Percentiles rank a stretch among this genome's conserved stretches.
Evolutionary conservation across 1,140 invertebrate genomes (phyloP).

Genomic region (Mylabris phalerata): DNA sequence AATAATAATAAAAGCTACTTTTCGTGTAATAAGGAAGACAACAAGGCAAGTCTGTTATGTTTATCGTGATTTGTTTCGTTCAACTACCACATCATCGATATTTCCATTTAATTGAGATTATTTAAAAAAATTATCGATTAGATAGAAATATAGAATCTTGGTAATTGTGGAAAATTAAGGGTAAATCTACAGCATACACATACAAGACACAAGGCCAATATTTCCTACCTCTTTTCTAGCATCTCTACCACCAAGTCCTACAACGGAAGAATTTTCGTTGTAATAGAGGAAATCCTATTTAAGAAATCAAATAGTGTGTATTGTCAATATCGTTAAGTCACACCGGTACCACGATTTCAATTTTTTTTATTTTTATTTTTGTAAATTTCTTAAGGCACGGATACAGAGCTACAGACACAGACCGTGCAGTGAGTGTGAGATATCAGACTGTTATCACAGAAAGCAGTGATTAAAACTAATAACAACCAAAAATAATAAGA

Average conservation of each 20-base stretch:
- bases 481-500: constrained; percentile 4
- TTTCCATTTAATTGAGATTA: too few species aligned
- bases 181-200: constrained; percentile 30
- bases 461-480: constrained; percentile 30
- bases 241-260: constrained; percentile 24
- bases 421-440: constrained; percentile 34
- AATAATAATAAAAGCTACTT: background rate
- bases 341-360: too few species aligned
- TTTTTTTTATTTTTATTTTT: too few species aligned
- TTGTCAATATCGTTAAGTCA: background rate
- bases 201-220: constrained; percentile 29
- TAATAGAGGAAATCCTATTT: background rate
- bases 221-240: constrained; percentile 16
- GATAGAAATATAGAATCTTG: too few species aligned
- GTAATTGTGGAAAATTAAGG: background rate
- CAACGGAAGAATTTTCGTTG: background rate
- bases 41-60: constrained; percentile 27
- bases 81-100: too few species aligned
- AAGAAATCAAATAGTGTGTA: background rate
- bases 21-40: constrained; percentile 26
- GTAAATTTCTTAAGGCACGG: constrained; percentile 31
- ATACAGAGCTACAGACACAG: constrained; percentile 34
- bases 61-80: too few species aligned
- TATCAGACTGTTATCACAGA: constrained; percentile 37
- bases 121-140: too few species aligned